Percentiles rank a stretch among this genome's conserved stretches.
Conservation (phyloP, 2,888 invertebrate genomes). For the Halictus ligatus region DNA sequence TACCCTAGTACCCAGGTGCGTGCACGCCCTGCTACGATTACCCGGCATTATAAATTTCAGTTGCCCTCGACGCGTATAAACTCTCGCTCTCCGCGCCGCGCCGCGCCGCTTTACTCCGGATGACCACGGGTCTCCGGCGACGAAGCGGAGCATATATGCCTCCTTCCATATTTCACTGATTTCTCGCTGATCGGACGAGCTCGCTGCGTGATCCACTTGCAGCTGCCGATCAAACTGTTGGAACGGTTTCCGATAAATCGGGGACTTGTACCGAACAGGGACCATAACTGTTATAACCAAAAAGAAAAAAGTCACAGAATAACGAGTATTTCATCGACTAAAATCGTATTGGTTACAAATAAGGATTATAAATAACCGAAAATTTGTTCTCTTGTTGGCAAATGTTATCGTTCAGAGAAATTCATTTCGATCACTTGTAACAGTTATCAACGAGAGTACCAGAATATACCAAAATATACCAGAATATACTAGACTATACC, state of each 20-base stretch:
- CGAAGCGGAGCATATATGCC: not conserved
- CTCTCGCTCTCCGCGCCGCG: conserved; percentile 41
- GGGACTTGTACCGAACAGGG: no score
- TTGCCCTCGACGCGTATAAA: conserved; percentile 73
- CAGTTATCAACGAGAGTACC: no score
- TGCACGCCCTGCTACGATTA: conserved; percentile 79
- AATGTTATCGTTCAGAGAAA: no score
- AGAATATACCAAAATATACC: no score
- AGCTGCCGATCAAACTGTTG: not conserved
- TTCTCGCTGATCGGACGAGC: not conserved
- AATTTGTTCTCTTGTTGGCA: no score
- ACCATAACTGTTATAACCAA: no score
- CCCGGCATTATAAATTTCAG: conserved; percentile 81
- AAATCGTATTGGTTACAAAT: no score
- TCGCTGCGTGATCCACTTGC: not conserved
- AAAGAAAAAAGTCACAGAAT: no score
- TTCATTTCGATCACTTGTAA: no score
- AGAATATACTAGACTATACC: no score
- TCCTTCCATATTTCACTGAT: conserved; percentile 5
- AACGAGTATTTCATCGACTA: no score
- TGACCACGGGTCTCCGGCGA: not conserved
- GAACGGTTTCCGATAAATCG: not conserved
- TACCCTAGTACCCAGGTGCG: conserved; percentile 80
- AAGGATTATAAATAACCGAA: no score
- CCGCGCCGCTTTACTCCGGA: conserved; percentile 18